phyloP scores from a whole-genome alignment of 2,797 vertebrate genomes.

The Sebastiscus albofasciatus region DNA sequence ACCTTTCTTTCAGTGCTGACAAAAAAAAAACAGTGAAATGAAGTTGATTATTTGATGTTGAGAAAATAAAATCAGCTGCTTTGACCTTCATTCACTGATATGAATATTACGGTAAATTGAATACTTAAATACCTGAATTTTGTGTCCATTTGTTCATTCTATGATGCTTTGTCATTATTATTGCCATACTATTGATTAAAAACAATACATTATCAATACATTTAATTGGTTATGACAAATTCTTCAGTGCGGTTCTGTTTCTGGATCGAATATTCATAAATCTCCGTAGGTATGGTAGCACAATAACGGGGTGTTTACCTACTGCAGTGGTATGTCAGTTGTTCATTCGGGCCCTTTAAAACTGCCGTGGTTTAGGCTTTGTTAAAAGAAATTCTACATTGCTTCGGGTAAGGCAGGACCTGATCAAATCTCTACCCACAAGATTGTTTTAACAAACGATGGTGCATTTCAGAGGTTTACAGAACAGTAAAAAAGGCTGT shows the following conservation, averaged over 20 bases:
- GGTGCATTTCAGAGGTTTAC: background rate
- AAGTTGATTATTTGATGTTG: background rate
- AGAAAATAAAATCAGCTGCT: background rate
- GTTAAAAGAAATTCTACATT: slow-evolving; percentile 3
- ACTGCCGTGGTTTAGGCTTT: slow-evolving; percentile 9
- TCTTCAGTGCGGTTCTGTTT: background rate
- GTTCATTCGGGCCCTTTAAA: slow-evolving; percentile 23
- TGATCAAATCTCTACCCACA: slow-evolving; percentile 34
- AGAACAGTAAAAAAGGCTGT: background rate
- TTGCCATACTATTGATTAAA: background rate
- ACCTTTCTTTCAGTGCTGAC: background rate
- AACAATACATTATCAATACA: background rate
- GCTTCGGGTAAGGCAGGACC: background rate
- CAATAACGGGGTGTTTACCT: background rate
- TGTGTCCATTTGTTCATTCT: background rate
- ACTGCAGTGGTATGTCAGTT: slow-evolving; percentile 19
- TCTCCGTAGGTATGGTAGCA: background rate
- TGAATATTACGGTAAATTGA: background rate
- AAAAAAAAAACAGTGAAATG: background rate
- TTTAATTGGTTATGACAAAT: background rate
- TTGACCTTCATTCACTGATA: background rate
- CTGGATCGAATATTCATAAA: background rate
- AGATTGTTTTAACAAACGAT: slow-evolving; percentile 16
- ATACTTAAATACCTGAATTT: background rate
- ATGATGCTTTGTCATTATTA: background rate